phyloP scores from a whole-genome alignment of 1,140 invertebrate genomes.

The Leptinotarsa defecta region DNA sequence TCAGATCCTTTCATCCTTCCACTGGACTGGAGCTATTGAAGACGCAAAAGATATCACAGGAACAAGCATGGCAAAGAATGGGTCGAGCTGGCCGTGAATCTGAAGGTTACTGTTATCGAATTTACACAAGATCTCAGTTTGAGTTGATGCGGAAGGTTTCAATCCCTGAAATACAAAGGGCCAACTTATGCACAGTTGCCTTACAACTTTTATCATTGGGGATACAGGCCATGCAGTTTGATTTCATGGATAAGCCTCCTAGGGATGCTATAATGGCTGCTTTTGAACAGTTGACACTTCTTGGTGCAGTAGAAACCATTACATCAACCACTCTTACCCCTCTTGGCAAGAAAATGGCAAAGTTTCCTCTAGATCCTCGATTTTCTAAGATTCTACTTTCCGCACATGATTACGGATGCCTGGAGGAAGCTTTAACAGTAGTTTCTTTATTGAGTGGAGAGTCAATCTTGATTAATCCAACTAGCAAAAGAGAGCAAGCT shows the following conservation, averaged over 20 bases:
- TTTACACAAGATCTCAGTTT: slow-evolving; percentile 74
- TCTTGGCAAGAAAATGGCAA: slow-evolving; percentile 83
- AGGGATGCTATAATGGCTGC: slow-evolving; percentile 71
- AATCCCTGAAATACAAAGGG: slow-evolving; percentile 84
- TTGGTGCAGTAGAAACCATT: slow-evolving; percentile 73
- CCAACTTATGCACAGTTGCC: slow-evolving; percentile 49
- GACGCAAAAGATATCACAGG: slow-evolving; percentile 84
- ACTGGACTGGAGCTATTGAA: slow-evolving; percentile 85
- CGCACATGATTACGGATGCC: slow-evolving; percentile 77
- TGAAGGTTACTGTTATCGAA: slow-evolving; percentile 81
- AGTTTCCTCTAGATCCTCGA: slow-evolving; percentile 90
- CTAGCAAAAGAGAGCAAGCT: slow-evolving; percentile 70
- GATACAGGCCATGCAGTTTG: slow-evolving; percentile 81
- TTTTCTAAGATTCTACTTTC: slow-evolving; percentile 84
- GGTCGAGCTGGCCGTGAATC: slow-evolving; percentile 89
- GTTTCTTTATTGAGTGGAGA: slow-evolving; percentile 64
- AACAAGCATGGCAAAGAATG: slow-evolving; percentile 89
- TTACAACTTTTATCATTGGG: slow-evolving; percentile 85
- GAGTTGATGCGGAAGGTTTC: slow-evolving; percentile 71
- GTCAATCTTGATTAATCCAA: slow-evolving; percentile 64
- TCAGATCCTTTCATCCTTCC: slow-evolving; percentile 74
- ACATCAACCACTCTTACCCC: slow-evolving; percentile 68
- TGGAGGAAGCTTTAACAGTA: slow-evolving; percentile 78
- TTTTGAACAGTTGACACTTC: slow-evolving; percentile 70
- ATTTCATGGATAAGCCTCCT: slow-evolving; percentile 89